Conservation (phyloP, 2,113 vertebrate species). For the Aix galericulata region DNA sequence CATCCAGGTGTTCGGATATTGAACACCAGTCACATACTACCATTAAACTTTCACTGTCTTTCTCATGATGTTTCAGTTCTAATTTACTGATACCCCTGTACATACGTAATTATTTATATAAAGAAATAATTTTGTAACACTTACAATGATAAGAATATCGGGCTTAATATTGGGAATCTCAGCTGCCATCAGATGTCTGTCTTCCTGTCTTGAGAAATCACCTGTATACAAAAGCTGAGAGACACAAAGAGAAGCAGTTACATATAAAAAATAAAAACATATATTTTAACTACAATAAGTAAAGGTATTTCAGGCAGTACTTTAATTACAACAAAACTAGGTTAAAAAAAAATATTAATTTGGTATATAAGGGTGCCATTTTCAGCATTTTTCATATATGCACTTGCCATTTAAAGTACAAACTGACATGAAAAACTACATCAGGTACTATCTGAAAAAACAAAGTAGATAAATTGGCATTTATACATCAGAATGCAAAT, state of each 20-base stretch:
- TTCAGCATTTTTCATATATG: background rate
- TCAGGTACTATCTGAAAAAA: background rate
- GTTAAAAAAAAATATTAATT: background rate
- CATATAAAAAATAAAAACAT: background rate
- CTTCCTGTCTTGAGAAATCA: slow-evolving; percentile 97
- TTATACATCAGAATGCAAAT: background rate
- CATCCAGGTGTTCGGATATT: background rate
- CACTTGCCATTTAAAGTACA: background rate
- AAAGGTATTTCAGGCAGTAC: background rate
- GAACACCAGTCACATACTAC: background rate
- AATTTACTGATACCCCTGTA: background rate
- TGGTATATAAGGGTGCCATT: background rate
- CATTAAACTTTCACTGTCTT: background rate
- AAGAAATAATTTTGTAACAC: slow-evolving; percentile 13
- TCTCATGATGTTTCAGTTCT: background rate
- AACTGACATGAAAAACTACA: background rate
- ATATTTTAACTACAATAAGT: background rate
- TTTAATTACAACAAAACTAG: background rate
- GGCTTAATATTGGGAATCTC: slow-evolving; percentile 98
- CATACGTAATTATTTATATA: background rate
- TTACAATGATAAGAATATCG: slow-evolving; percentile 96
- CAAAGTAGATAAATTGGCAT: background rate
- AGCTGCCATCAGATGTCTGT: slow-evolving; percentile 96
- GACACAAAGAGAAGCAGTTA: background rate
- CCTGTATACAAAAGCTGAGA: slow-evolving; percentile 93